A percentile compares a stretch with the other conserved stretches of the same genome.
These are phyloP conservation scores for Megalops cyprinoides DNA, from an alignment of 2,797 vertebrate genomes.

Conservation along the genomic window DNA sequence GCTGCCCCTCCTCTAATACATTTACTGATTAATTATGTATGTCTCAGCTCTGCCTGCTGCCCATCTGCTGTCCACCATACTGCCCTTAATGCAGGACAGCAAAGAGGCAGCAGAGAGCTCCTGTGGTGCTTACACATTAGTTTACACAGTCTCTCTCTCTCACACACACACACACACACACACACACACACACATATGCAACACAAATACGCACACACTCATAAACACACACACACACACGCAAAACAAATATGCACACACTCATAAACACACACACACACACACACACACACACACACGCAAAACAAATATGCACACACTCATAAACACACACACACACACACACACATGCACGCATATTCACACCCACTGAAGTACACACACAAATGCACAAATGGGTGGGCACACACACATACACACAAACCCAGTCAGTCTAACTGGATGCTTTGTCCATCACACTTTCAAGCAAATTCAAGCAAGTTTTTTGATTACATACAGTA, in stretches of 20 bases:
- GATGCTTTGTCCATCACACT: background rate
- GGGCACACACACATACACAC: too few relatives aligned
- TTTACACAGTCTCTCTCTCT: background rate
- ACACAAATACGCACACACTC: background rate
- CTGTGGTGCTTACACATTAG: background rate
- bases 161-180: background rate
- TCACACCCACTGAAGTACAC: too few relatives aligned
- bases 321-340: background rate
- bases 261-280: background rate
- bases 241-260: background rate
- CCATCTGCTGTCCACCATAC: slow-evolving; percentile 15
- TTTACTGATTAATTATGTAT: slow-evolving; percentile 32
- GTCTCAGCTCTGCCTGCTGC: slow-evolving; percentile 16
- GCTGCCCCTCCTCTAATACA: slow-evolving; percentile 7
- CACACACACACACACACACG: slow-evolving; percentile 13
- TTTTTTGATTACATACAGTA: too few relatives aligned
- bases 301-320: too few relatives aligned
- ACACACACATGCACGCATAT: too few relatives aligned
- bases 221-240: background rate
- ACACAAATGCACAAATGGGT: too few relatives aligned
- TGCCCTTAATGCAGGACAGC: background rate
- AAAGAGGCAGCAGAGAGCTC: background rate
- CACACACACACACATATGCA: slow-evolving; percentile 4
- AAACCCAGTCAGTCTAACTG: too few relatives aligned
- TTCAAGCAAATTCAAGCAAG: too few relatives aligned